A percentile compares a stretch with the other conserved stretches of the same genome.
These are phyloP conservation scores for Aurelia aurita complex sp. Pacific DNA, from an alignment of 30 jellyfish, hydroid and myxozoan genomes.

Conservation along the genomic window DNA sequence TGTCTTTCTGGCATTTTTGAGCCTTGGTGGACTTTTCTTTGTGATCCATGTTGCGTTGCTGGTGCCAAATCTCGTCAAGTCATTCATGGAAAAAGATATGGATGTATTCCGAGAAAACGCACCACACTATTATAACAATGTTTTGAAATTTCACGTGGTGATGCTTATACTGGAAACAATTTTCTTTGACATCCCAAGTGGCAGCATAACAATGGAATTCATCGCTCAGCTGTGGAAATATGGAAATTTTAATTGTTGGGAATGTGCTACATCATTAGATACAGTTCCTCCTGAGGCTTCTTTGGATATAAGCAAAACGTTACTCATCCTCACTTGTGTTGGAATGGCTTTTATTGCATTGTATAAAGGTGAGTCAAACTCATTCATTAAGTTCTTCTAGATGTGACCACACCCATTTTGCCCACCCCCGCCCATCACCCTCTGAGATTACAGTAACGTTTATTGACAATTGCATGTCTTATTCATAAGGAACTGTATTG, in stretches of 20 bases:
- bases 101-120: conserved; percentile 72
- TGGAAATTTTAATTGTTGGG: conserved; percentile 76
- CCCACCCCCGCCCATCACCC: too few relatives aligned
- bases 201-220: conserved; percentile 88
- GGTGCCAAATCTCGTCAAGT: conserved; percentile 83
- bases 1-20: conserved; percentile 57
- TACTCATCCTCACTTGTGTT: conserved; percentile 67
- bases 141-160: conserved; percentile 76
- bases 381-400: too few relatives aligned
- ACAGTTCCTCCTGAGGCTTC: conserved; percentile 63
- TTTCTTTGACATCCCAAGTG: conserved; percentile 89
- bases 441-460: too few relatives aligned
- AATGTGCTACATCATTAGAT: conserved; percentile 60
- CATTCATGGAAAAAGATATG: conserved; percentile 77
- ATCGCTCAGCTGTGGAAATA: conserved; percentile 90
- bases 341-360: conserved; percentile 91
- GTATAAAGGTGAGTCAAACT: conserved; percentile 69
- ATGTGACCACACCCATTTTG: too few relatives aligned
- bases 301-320: conserved; percentile 62
- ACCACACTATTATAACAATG: conserved; percentile 64
- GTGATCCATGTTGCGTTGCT: conserved; percentile 66
- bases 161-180: conserved; percentile 77
- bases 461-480: too few relatives aligned
- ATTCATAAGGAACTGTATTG: too few relatives aligned
- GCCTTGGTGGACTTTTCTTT: conserved; percentile 80